Evolutionary conservation across 2,797 vertebrate genomes (phyloP).

Genomic region (Erpetoichthys calabaricus): DNA sequence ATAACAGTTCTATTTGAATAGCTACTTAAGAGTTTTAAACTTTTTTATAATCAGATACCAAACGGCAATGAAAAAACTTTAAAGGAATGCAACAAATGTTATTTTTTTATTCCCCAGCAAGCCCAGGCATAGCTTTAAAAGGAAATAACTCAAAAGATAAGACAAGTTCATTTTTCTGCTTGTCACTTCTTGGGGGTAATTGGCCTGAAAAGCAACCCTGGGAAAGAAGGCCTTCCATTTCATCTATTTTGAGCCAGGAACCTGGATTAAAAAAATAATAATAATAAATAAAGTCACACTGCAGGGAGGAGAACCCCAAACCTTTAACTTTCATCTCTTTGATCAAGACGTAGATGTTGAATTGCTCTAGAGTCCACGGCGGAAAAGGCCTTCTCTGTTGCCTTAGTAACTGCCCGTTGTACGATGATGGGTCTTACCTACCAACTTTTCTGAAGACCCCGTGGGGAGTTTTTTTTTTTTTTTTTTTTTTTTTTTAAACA

Average conservation of each 20-base stretch:
- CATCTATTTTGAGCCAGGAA: constrained; percentile 15
- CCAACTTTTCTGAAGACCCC: constrained; percentile 22
- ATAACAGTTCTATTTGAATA: no score
- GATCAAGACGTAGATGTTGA: constrained; percentile 24
- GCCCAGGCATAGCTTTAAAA: no score
- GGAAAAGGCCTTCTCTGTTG: constrained; percentile 30
- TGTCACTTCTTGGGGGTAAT: constrained; percentile 36
- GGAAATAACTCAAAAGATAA: neutral
- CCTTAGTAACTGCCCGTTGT: constrained; percentile 38
- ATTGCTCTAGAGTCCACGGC: constrained; percentile 20
- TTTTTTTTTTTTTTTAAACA: constrained; percentile 17
- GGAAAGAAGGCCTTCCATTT: constrained; percentile 18
- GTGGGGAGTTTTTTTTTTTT: constrained; percentile 20
- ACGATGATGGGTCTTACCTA: constrained; percentile 29
- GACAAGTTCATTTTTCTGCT: constrained; percentile 32
- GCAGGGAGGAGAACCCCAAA: constrained; percentile 10
- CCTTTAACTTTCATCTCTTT: constrained; percentile 25
- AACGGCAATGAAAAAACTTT: no score
- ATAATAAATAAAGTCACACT: constrained; percentile 18
- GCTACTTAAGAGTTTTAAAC: no score
- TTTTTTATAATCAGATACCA: no score
- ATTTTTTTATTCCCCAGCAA: no score
- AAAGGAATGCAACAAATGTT: no score
- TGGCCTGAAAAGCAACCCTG: constrained; percentile 28
- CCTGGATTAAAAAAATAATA: constrained; percentile 23